A percentile compares a stretch with the other conserved stretches of the same genome.
These are phyloP conservation scores for Periophthalmus magnuspinnatus DNA, from an alignment of 2,797 vertebrate genomes.

Conservation along the genomic window DNA sequence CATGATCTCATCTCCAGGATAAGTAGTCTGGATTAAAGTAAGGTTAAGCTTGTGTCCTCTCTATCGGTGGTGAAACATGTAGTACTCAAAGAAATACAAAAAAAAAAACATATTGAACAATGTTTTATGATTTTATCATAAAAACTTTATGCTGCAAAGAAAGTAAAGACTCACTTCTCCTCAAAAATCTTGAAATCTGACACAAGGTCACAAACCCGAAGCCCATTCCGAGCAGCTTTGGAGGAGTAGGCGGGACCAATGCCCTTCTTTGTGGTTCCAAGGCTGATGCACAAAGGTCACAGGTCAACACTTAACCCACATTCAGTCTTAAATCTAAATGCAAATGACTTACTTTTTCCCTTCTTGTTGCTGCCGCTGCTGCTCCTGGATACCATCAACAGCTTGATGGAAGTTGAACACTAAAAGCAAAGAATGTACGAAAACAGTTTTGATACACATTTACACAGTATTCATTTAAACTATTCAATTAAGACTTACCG, in stretches of 20 bases:
- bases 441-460: neutral
- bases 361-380: slow-evolving; percentile 81
- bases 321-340: neutral
- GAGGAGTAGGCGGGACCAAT: slow-evolving; percentile 85
- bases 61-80: neutral
- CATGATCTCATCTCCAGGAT: neutral
- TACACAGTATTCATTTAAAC: neutral
- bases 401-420: slow-evolving; percentile 87
- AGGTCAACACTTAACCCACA: neutral
- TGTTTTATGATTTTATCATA: no score
- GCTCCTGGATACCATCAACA: slow-evolving; percentile 82
- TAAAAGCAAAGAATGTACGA: slow-evolving; percentile 34
- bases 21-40: neutral
- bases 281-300: slow-evolving; percentile 55
- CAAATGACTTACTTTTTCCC: slow-evolving; percentile 78
- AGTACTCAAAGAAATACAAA: neutral
- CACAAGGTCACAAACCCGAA: slow-evolving; percentile 82
- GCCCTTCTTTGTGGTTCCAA: slow-evolving; percentile 86
- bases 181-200: slow-evolving; percentile 81
- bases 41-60: neutral
- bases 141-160: no score
- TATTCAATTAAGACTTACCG: slow-evolving; percentile 61
- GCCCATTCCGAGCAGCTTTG: slow-evolving; percentile 83
- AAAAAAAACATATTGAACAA: neutral
- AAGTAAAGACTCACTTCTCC: slow-evolving; percentile 74